Evolutionary conservation across 2,113 vertebrate genomes (phyloP).

Genomic region (Ailurus styani): DNA sequence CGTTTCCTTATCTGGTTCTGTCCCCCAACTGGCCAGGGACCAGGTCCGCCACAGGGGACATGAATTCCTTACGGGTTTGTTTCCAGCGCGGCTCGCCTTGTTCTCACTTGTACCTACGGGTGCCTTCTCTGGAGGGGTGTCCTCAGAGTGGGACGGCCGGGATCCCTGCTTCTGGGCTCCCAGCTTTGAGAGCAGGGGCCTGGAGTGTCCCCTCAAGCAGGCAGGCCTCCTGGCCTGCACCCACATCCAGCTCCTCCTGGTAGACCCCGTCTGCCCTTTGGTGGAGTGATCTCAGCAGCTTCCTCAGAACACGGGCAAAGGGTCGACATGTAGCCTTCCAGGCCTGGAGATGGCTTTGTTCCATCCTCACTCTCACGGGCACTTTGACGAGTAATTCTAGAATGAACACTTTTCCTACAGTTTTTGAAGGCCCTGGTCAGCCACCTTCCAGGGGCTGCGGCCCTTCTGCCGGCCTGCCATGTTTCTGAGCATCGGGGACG

Average conservation of each 20-base stretch:
- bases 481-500: too few relatives aligned
- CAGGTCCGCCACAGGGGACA: background rate
- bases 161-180: background rate
- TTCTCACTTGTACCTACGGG: background rate
- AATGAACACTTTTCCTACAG: background rate
- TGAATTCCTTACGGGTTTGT: background rate
- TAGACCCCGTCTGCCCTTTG: background rate
- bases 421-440: background rate
- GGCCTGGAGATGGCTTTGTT: background rate
- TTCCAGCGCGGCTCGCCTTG: background rate
- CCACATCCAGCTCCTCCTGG: background rate
- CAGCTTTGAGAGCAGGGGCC: background rate
- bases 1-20: too few relatives aligned
- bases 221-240: background rate
- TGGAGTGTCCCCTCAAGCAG: background rate
- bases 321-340: background rate
- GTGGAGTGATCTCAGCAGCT: background rate
- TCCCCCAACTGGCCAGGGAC: background rate
- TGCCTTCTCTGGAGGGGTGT: background rate
- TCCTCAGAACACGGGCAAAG: accelerated
- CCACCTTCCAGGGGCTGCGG: background rate
- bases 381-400: background rate
- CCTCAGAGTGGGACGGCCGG: background rate
- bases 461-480: background rate
- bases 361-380: background rate